Evolutionary conservation across 2,113 vertebrate genomes (phyloP).

Genomic region (Boleophthalmus pectinirostris): DNA sequence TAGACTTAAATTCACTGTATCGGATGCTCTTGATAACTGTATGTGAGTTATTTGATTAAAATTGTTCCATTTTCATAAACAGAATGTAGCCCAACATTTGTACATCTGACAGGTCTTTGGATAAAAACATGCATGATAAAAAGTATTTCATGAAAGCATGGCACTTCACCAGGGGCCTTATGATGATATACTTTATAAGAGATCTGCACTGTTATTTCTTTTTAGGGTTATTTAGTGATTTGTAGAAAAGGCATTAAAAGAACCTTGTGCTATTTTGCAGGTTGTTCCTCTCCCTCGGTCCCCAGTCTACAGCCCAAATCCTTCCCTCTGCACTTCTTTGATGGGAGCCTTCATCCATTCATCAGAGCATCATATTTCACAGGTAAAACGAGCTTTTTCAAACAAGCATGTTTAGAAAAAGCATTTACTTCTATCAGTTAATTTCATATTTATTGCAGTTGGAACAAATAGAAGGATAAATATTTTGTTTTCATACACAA

Average conservation of each 20-base stretch:
- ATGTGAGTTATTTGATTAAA: background rate
- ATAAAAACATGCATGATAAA: background rate
- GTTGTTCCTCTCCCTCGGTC: constrained; percentile 79
- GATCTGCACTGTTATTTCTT: background rate
- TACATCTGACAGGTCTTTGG: background rate
- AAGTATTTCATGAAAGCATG: background rate
- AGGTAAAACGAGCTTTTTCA: constrained; percentile 72
- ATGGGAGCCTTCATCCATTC: constrained; percentile 90
- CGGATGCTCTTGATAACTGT: background rate
- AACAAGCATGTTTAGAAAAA: background rate
- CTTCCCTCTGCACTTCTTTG: constrained; percentile 90
- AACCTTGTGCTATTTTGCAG: constrained; percentile 31
- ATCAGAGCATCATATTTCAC: constrained; percentile 91
- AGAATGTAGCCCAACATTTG: background rate
- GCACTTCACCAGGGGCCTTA: background rate
- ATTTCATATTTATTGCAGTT: too few species aligned
- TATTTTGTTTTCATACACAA: too few species aligned
- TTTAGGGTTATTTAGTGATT: background rate
- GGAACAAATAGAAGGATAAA: too few species aligned
- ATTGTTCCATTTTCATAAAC: background rate
- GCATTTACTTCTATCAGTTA: too few species aligned
- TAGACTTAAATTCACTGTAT: background rate
- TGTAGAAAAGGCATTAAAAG: background rate
- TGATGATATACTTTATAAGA: background rate
- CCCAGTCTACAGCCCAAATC: constrained; percentile 84